Evolutionary conservation across 2,888 invertebrate genomes (phyloP).

Genomic region (Oxycera nigricornis): DNA sequence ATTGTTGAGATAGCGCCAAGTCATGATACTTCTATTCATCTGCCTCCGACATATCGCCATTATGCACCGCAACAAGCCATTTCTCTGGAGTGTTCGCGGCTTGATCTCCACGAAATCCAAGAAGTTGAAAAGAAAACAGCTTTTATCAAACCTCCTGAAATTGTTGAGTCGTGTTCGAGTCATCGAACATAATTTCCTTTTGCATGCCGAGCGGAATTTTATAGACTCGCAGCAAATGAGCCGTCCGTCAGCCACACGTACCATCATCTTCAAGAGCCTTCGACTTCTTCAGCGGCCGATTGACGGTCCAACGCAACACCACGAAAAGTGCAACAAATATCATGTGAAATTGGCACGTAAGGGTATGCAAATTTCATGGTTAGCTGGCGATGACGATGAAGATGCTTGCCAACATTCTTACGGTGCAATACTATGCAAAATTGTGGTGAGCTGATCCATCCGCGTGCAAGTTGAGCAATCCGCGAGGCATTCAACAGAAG

Average conservation of each 20-base stretch:
- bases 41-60: too few relatives aligned
- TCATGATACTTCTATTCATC: too few relatives aligned
- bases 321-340: slow-evolving; percentile 1
- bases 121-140: not conserved
- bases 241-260: not conserved
- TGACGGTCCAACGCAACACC: not conserved
- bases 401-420: slow-evolving; percentile 10
- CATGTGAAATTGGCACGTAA: not conserved
- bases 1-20: too few relatives aligned
- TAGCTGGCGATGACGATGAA: slow-evolving; percentile 9
- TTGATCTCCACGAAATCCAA: not conserved
- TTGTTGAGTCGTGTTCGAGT: slow-evolving; percentile 19
- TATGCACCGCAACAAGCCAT: too few relatives aligned
- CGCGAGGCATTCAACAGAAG: slow-evolving; percentile 5
- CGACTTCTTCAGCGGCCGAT: not conserved
- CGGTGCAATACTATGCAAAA: not conserved
- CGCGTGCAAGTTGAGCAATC: not conserved
- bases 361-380: slow-evolving; percentile 22
- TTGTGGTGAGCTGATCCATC: not conserved
- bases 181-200: not conserved
- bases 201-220: too few relatives aligned
- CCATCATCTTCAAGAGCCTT: not conserved
- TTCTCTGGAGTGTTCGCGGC: too few relatives aligned
- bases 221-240: too few relatives aligned
- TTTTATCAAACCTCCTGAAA: not conserved